Evolutionary conservation across 1,140 invertebrate species (phyloP), one percentile per base, ranked within the genome.

Genomic region (Conopomorpha cramerella): DNA sequence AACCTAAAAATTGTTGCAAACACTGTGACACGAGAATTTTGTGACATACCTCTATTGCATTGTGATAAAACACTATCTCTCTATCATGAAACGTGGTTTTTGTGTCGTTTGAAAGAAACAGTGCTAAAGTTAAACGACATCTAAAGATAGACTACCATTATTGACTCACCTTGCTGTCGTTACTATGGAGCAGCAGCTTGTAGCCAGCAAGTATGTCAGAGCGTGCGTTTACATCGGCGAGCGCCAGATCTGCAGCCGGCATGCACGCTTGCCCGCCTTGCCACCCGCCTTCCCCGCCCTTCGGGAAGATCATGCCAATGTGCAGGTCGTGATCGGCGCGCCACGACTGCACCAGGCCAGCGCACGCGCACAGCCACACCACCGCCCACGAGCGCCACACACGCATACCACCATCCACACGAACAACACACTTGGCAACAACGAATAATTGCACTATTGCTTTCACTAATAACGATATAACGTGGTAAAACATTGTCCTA

Each of bases 221-320:
- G 45, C 87, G 81, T 16, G 85, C 87, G 81, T 99, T 99, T 29
- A 99, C 95, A 81, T 99, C 96, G 48, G 94, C 89, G 42, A 99
- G 81, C 7, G 97, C 97, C 70, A 99, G 85, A 65, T 91, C 84
- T 30, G 96, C 96, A 12, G 97, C 96, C 28, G 95, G 95, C 84
- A 92, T 91, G 63, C 93, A 96, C 1, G 93, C 93, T 82, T 93
- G 92, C 8, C 93, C 92, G 36, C 95, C 92, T 67, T 95, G 88
- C 95, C 96, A 97, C 36, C 95, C 95, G 34, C 95, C 95, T 60
- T 94, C 89, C 8, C 93, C 93, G 35, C 83, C 87, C 70, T 98
- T 98, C 2, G 96, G 96, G 79, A 99, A 99, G 49, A 99, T 96
- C 13, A 93, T 96, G 30, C 95, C 97, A 67, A 99, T 97, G 71